phyloP scores from a whole-genome alignment of 2,888 invertebrate genomes.

The Drosophila vallismaia region DNA sequence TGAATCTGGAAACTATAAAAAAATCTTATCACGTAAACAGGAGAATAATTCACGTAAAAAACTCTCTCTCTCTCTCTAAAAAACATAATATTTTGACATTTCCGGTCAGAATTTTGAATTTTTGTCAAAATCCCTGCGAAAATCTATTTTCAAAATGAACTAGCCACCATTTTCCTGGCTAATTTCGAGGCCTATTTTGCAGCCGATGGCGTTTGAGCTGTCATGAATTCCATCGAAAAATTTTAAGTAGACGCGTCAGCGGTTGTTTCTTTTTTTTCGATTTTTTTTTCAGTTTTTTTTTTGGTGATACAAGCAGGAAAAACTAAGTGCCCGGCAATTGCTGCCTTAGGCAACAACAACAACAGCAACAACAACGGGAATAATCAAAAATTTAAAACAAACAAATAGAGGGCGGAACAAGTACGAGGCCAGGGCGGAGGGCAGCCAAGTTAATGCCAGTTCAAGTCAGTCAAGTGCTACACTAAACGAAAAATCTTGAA shows the following conservation, averaged over 20 bases:
- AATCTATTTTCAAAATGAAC: constrained; percentile 15
- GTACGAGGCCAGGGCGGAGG: constrained; percentile 30
- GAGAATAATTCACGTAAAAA: too few relatives aligned
- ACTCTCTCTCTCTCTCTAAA: not conserved
- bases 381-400: constrained; percentile 61
- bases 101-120: constrained; percentile 37
- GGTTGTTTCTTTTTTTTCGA: constrained; percentile 54
- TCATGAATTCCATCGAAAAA: constrained; percentile 53
- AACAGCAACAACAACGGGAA: not conserved
- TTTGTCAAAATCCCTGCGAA: constrained; percentile 29
- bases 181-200: constrained; percentile 58
- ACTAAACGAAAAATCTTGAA: not conserved
- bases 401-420: constrained; percentile 47
- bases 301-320: constrained; percentile 50
- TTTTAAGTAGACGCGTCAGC: constrained; percentile 77
- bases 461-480: constrained; percentile 59
- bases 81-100: constrained; percentile 34
- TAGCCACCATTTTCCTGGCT: constrained; percentile 35
- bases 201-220: constrained; percentile 54
- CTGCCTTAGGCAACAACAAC: constrained; percentile 30
- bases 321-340: constrained; percentile 66
- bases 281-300: constrained; percentile 35
- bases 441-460: constrained; percentile 67
- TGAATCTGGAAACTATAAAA: too few relatives aligned
- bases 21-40: too few relatives aligned